Evolutionary conservation across 2,888 invertebrate genomes (phyloP), one percentile per base, ranked within the genome.

Genomic region (Psylliodes chrysocephalus): DNA sequence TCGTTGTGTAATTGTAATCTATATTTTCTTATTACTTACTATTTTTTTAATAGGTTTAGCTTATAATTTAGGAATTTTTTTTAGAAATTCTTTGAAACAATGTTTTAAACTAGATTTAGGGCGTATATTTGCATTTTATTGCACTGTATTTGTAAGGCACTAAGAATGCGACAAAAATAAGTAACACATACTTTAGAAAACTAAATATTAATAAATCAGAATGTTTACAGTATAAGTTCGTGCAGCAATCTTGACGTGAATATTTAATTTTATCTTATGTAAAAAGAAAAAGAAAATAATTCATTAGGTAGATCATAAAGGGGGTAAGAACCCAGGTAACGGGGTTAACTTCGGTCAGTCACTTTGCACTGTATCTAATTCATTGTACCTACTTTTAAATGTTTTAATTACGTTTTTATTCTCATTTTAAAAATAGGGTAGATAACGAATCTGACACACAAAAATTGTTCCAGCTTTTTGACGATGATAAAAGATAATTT

Each of bases 251-350:
- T 44, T 44, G 1, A 17, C 15, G 44, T 17, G 44, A 44, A 44
- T 44, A n/a, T 44, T 44, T 44, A 44, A 2, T 15, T 44, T 44
- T 44, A 44, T 44, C 44, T 44, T 3, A 7, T 10, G 8, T 14
- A 44, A 44, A 44, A 44, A 40, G 12, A 12, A 44, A 44, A 44
- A 17, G 8, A 14, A 44, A 44, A 44, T 44, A 44, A 44, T 44
- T 17, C 44, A 44, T 44, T 44, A 44, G 8, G 44, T 17, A 10
- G 17, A 17, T 44, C 5, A 44, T 44, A 44, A 44, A 44, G 30
- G 30, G 8, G 30, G 4, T 25, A 25, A 25, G 7, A 3, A 30
- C 30, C 5, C 44, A 44, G 44, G 44, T 44, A 19, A 44, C 10
- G 19, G 44, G 44, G 44, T 44, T 44, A 44, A 44, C 17, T 17